Evolutionary conservation across 2,797 vertebrate species (phyloP).

Genomic region (Paguma larvata): DNA sequence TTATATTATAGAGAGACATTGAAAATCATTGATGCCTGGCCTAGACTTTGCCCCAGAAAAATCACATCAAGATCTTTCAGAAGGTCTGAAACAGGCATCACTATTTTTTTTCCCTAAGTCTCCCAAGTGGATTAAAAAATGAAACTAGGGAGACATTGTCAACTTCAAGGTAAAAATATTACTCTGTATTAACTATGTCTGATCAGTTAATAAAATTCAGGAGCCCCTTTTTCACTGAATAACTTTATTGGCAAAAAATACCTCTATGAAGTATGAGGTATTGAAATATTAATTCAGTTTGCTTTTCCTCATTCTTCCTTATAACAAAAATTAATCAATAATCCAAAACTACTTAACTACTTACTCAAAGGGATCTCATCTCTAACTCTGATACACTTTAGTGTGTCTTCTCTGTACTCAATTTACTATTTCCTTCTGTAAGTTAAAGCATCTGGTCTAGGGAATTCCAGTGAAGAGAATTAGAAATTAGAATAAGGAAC

Average conservation of each 20-base stretch:
- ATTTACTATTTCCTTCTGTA: not conserved
- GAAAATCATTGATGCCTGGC: not conserved
- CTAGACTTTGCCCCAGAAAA: not conserved
- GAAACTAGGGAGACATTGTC: not conserved
- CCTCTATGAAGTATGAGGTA: not conserved
- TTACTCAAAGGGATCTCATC: not conserved
- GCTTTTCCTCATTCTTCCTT: not conserved
- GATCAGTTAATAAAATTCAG: not conserved
- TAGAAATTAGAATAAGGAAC: not conserved
- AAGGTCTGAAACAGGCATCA: not conserved
- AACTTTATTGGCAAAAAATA: not conserved
- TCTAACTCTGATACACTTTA: constrained; percentile 25
- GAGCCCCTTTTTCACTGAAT: not conserved
- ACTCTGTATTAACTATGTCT: not conserved
- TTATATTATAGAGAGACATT: not conserved
- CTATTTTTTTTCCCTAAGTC: not conserved
- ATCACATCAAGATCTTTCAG: not conserved
- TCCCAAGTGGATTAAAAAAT: not conserved
- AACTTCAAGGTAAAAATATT: constrained; percentile 18
- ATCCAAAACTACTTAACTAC: constrained; percentile 1
- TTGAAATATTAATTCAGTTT: constrained; percentile 49
- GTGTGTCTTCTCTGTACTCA: constrained; percentile 11
- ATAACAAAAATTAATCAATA: constrained; percentile 55
- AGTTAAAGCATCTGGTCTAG: not conserved
- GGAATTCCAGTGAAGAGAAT: constrained; percentile 6